Evolutionary conservation across 2,113 vertebrate species (phyloP), one percentile per base, ranked within the genome.

Genomic region (Boleophthalmus pectinirostris): DNA sequence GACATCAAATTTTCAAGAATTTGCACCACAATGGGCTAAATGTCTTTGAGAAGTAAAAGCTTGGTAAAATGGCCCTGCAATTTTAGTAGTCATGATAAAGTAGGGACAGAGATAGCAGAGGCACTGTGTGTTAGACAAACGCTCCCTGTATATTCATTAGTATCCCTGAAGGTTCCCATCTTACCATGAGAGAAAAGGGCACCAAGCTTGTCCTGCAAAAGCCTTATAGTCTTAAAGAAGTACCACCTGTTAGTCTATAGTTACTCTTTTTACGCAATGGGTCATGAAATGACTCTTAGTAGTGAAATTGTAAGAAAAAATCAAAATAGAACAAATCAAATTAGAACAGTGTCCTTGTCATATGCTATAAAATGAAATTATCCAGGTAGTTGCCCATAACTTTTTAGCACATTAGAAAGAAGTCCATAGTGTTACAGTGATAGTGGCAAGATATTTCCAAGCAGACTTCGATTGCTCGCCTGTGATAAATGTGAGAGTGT

Each of bases 211-310:
- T 85, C 88, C 91, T 91, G 92, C 93, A 94, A 58, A 58, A 92
- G 91, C 94, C 93, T 91, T 90, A 90, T 75, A 90, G 92, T 88
- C 88, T 88, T 88, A 89, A 96, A 95, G 94, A 90, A 92, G 78
- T 72, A 68, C 81, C 84, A 70, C 74, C 75, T 77, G 83, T 81
- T 91, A 96, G 94, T 93, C 95, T 93, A 82, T 91, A 87, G 89
- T 90, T 91, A 85, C 88, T 84, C 86, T 88, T 89, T 82, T 79
- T 89, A 92, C 91, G 92, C 91, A 92, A 88, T 89, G 80, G 87
- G 87, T 89, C 79, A 81, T 90, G 91, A 92, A 93, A 93, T 60
- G 87, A 82, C 29, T 29, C 29, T 29, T 29, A 43, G 38, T 43
- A 43, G 38, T 43, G 9, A 1, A 10, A 43, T 4, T 38, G 35